Percentiles rank a stretch among this genome's conserved stretches.
These are phyloP conservation scores for Oreochromis mossambicus DNA, from an alignment of 2,797 vertebrate species.

Conservation along the genomic window DNA sequence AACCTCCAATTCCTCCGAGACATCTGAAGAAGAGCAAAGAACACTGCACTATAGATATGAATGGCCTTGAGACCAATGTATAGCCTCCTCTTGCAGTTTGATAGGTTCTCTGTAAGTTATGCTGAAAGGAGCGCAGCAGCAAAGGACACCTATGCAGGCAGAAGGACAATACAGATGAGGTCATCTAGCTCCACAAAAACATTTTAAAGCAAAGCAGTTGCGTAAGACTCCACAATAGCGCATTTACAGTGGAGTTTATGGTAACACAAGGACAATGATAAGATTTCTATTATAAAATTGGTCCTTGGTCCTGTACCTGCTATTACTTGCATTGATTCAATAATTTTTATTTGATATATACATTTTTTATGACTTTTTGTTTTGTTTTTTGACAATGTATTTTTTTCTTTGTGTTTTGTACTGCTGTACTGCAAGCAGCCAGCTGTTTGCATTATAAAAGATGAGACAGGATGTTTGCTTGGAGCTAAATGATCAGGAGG, in stretches of 20 bases:
- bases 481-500: background rate
- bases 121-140: background rate
- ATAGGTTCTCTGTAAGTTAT: background rate
- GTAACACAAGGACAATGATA: background rate
- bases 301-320: background rate
- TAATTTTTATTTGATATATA: slow-evolving; percentile 31
- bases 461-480: background rate
- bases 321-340: background rate
- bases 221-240: background rate
- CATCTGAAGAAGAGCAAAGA: slow-evolving; percentile 80
- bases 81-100: slow-evolving; percentile 32
- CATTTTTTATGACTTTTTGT: slow-evolving; percentile 38
- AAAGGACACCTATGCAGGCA: background rate
- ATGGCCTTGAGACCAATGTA: slow-evolving; percentile 92
- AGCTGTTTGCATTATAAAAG: background rate
- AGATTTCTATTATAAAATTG: background rate
- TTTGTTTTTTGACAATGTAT: background rate
- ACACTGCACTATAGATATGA: slow-evolving; percentile 91
- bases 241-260: background rate
- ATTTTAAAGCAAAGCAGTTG: background rate
- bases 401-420: slow-evolving; percentile 29
- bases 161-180: background rate
- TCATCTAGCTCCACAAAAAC: background rate
- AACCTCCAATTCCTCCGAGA: slow-evolving; percentile 71
- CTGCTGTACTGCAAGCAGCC: background rate